phyloP scores from a whole-genome alignment of 2,797 vertebrate species.

The Periparus ater region DNA sequence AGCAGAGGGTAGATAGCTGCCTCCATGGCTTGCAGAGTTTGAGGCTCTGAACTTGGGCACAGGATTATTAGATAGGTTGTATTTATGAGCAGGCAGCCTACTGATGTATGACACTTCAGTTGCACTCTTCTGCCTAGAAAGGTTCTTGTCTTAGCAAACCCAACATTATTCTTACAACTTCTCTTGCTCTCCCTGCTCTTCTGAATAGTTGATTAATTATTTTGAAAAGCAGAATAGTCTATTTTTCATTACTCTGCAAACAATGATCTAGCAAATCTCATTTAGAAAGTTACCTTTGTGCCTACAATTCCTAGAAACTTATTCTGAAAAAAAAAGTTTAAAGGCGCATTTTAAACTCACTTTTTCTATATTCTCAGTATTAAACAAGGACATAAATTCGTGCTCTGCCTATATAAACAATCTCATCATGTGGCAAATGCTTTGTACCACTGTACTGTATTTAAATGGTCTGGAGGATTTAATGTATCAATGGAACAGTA shows the following conservation, averaged over 20 bases:
- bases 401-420: not conserved
- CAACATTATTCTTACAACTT: not conserved
- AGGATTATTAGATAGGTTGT: not conserved
- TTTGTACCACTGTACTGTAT: not conserved
- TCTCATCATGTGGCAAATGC: not conserved
- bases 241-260: not conserved
- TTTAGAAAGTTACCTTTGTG: not conserved
- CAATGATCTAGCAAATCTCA: not conserved
- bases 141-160: not conserved
- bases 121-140: not conserved
- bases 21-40: not conserved
- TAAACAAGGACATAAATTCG: not conserved
- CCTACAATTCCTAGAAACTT: not conserved
- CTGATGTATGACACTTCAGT: not conserved
- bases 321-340: not conserved
- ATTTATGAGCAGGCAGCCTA: not conserved
- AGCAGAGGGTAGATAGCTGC: not conserved
- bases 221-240: not conserved
- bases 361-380: not conserved
- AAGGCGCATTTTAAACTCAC: not conserved
- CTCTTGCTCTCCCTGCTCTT: not conserved
- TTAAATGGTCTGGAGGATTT: not conserved
- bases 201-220: not conserved
- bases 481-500: not conserved
- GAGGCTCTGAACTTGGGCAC: not conserved